Base-by-base conservation (phyloP, 2,888 invertebrate genomes). In the Cacoxenus indagator region DNA sequence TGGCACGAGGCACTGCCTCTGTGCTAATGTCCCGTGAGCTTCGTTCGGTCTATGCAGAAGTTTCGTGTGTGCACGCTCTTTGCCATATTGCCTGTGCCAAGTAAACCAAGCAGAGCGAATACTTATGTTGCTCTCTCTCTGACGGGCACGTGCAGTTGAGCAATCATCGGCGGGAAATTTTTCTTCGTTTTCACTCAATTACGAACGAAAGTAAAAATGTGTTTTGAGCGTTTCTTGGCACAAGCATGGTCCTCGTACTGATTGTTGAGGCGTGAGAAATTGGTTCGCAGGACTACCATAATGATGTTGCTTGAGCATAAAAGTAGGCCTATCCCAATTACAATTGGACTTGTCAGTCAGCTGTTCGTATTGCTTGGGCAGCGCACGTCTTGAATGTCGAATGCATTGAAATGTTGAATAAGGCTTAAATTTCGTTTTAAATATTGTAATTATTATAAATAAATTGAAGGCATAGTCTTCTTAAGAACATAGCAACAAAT, bases 301-400 rank as follows among this genome's bases (percentile, higher is more conserved):
- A 22, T 43, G 74, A 77, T 75, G 75, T 73, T 74, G 77, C 78
- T 80, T 74, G 70, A 74, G 78, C 61, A 64, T 72, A 69, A 67
- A 78, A 82, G 82, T 83, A 75, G 83, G 83, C 82, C 81, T 81
- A 81, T 81, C 82, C 81, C 82, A 83, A 83, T 76, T 71, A 76
- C 69, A 72, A 80, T 64, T 78, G 78, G 72, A 74, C 77, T 73
- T 70, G 73, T 64, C 70, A 70, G 51, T 67, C 48, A 51, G 67
- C 51, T 43, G 67, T 55, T 22, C 14, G 17, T 67, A 14, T 1
- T 14, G 14, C 1, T 37, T 37, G 37, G 14, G 9, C 8, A 37
- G 37, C 14, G 37, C 37, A 37, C 8, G 37, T 37, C 14, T 37
- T 37, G 37, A 37, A 37, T 37, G 14, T 37, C 14, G 8, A 11